Evolutionary conservation across 53 echinoderm and acorn worm genomes (phyloP), one percentile per base, ranked within the genome.

Genomic region (Astropecten irregularis): DNA sequence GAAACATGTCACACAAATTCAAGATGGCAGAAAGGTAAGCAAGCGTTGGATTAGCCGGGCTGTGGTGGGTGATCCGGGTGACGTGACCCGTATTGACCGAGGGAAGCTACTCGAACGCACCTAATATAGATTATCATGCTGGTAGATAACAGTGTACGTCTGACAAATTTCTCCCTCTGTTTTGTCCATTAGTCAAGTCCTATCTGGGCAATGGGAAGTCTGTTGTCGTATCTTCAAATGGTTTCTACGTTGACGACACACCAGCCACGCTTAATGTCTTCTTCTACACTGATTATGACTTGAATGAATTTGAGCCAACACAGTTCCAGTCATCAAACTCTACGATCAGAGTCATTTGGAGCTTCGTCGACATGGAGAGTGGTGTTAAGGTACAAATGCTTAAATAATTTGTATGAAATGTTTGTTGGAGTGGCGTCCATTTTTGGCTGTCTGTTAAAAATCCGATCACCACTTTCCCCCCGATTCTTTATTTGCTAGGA

Each of bases 231-330:
- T 84, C 84, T 4, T 84, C 89, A 4, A 84, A 84, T n/a, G 89
- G 89, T 66, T 40, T 89, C 49, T 51, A 44, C 48, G 3, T 89
- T 55, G 89, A 89, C 15, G 71, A 74, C 18, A 76, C 72, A n/a
- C 85, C 84, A 38, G 68, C 89, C n/a, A 35, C 25, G 16, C 19
- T 89, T 22, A 79, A 84, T 0, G 18, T 37, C 9, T 51, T 89
- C 4, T 84, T 55, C 68, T 83, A 89, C 50, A 39, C 57, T 0
- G 89, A 89, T 50, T 20, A 47, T 23, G 48, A 63, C 13, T 7
- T 32, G 8, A 44, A 59, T 34, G 66, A 54, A 28, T 42, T 11
- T 68, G 51, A 76, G 47, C 89, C 89, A 9, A 61, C 53, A 8
- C n/a, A 9, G 18, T 84, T 42, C 58, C 89, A 89, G 64, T 73